Conservation (phyloP, 2,888 invertebrate species). For the Pocota personata region DNA sequence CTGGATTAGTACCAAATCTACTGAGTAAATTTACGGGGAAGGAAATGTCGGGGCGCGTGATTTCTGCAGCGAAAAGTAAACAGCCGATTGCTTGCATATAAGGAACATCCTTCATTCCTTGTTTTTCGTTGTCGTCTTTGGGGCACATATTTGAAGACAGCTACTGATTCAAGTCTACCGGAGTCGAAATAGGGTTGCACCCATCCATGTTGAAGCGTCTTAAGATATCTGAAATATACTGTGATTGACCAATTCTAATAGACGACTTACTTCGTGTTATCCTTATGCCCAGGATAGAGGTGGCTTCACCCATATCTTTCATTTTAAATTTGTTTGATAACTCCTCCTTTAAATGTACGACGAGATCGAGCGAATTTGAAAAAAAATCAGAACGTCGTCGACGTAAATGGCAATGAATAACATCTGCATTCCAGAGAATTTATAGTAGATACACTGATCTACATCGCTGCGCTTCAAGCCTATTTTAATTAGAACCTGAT, state of each 20-base stretch:
- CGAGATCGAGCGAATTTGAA: too few species aligned
- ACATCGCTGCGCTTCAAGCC: too few species aligned
- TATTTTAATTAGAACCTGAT: too few species aligned
- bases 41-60: conserved; percentile 57
- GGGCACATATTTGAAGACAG: conserved; percentile 58
- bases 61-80: conserved; percentile 60
- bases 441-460: conserved; percentile 60
- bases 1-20: conserved; percentile 56
- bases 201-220: conserved; percentile 35
- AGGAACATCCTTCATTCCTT: conserved; percentile 61
- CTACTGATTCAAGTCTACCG: conserved; percentile 22
- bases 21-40: conserved; percentile 54
- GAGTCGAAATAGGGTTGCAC: conserved; percentile 10
- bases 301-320: too few species aligned
- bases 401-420: conserved; percentile 56
- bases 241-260: conserved; percentile 54
- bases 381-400: conserved; percentile 51
- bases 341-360: too few species aligned
- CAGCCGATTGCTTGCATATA: conserved; percentile 67
- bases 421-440: conserved; percentile 10
- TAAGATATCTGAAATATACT: conserved; percentile 49
- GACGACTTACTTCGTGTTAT: too few species aligned
- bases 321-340: too few species aligned
- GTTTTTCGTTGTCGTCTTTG: conserved; percentile 50
- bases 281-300: too few species aligned